Conservation (phyloP, 1,140 invertebrate genomes). For the Drosophila quadrilineata region DNA sequence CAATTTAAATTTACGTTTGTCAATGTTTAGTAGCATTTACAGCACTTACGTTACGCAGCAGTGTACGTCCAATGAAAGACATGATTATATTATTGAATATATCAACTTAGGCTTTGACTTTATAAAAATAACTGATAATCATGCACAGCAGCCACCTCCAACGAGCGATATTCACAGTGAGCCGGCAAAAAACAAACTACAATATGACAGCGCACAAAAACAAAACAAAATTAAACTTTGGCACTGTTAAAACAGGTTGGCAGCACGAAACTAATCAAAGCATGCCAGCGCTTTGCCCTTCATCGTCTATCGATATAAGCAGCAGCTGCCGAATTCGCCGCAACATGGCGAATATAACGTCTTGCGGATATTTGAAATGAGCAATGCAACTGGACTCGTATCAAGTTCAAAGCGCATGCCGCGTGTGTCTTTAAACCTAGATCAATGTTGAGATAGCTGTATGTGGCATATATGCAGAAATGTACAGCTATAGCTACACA, state of each 20-base stretch:
- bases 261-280: not conserved
- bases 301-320: not conserved
- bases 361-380: conserved; percentile 6
- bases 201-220: conserved; percentile 30
- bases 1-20: conserved; percentile 18
- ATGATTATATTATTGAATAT: conserved; percentile 39
- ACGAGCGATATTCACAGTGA: conserved; percentile 9
- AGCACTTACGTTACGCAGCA: conserved; percentile 68
- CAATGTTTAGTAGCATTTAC: not conserved
- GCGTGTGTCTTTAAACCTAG: conserved; percentile 20
- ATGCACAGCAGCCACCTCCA: conserved; percentile 1
- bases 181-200: conserved; percentile 27
- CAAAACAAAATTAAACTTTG: conserved; percentile 39
- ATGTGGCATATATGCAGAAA: not conserved
- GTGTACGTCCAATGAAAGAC: conserved; percentile 67
- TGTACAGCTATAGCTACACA: not conserved
- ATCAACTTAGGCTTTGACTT: not conserved
- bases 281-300: not conserved
- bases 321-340: not conserved
- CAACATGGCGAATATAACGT: not conserved
- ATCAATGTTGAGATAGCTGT: conserved; percentile 24
- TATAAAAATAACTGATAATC: not conserved
- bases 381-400: conserved; percentile 9
- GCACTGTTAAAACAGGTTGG: conserved; percentile 3
- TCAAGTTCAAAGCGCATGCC: conserved; percentile 28